phyloP scores from a whole-genome alignment of 2,888 invertebrate genomes.

The Pollenia griseotomentosa region DNA sequence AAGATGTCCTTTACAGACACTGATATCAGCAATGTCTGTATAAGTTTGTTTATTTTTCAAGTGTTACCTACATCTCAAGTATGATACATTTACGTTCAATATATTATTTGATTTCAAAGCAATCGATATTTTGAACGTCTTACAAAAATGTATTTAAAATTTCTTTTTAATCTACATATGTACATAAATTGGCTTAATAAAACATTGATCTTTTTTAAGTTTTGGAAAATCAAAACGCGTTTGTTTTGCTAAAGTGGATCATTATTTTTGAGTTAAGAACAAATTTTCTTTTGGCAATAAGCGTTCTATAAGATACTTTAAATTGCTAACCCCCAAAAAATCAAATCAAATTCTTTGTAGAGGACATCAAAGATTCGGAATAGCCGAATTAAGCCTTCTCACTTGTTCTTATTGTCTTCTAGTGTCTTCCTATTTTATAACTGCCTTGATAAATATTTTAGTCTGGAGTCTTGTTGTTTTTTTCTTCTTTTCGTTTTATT shows the following conservation, averaged over 20 bases:
- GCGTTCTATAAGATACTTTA: too few relatives aligned
- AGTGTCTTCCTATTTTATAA: slow-evolving; percentile 17
- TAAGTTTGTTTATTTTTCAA: slow-evolving; percentile 17
- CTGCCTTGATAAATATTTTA: slow-evolving; percentile 61
- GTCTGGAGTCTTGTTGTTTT: slow-evolving; percentile 43
- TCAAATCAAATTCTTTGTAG: not conserved
- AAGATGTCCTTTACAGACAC: slow-evolving; percentile 69
- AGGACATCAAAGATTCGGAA: not conserved
- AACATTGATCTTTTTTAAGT: too few relatives aligned
- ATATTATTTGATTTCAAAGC: too few relatives aligned
- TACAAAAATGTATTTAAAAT: too few relatives aligned
- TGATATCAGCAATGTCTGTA: slow-evolving; percentile 6
- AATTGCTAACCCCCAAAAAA: not conserved
- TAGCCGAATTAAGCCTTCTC: not conserved
- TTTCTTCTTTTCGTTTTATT: slow-evolving; percentile 18
- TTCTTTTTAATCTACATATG: too few relatives aligned
- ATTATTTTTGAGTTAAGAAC: too few relatives aligned
- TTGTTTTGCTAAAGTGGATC: too few relatives aligned
- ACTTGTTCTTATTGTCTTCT: not conserved
- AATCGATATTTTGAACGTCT: too few relatives aligned
- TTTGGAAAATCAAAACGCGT: too few relatives aligned
- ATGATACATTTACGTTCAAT: too few relatives aligned
- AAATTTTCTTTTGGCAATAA: too few relatives aligned
- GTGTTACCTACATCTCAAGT: not conserved
- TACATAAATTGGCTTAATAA: too few relatives aligned